Base-by-base conservation (phyloP, 2,797 vertebrate species). In the Melanotaenia trifasciata region DNA sequence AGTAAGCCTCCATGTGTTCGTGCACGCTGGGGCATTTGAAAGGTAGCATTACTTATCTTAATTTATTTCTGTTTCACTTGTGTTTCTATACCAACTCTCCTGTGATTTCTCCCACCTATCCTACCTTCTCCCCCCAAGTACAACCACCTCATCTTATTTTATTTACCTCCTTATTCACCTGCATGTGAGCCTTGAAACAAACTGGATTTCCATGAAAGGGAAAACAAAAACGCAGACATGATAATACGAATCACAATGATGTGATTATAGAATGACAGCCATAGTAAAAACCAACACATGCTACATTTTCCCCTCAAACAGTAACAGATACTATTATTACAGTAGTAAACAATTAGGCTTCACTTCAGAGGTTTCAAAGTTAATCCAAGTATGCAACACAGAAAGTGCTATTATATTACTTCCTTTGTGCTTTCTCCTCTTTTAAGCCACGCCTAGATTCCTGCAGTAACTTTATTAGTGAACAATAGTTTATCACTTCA, bases 261-360 rank as follows among this genome's bases (percentile, higher is more conserved):
- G 14, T 43, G 13, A 59, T 53, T 28, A 58, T 10, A 54, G 38
- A 43, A 67, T 1, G 28, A 40, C 45, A 28, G 22, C 14, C 56
- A 28, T 59, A 64, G 36, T 28, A 43, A 53, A 62, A 38, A 58
- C 10, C 8, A 8, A 70, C 64, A 24, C 16, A 58, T 1, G 36
- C 6, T 16, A 14, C 30, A 33, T 24, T 22, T 40, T 24, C 26
- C 26, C 30, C 16, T 68, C n/a, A 51, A 28, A 38, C 36, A 38
- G 36, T 64, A 88, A 47, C 43, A 18, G 30, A n/a, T 14, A 2
- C 60, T 26, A 12, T 8, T 28, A 40, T 43, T 38, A 38, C 11
- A 38, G 35, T 36, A 36, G 35, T 38, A 38, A 38, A 13, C 36
- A 38, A 36, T 11, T 36, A 36, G 35, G 8, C 35, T 3, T 2